Conservation (phyloP, 2,888 invertebrate species). For the Tanytarsus gracilentus region DNA sequence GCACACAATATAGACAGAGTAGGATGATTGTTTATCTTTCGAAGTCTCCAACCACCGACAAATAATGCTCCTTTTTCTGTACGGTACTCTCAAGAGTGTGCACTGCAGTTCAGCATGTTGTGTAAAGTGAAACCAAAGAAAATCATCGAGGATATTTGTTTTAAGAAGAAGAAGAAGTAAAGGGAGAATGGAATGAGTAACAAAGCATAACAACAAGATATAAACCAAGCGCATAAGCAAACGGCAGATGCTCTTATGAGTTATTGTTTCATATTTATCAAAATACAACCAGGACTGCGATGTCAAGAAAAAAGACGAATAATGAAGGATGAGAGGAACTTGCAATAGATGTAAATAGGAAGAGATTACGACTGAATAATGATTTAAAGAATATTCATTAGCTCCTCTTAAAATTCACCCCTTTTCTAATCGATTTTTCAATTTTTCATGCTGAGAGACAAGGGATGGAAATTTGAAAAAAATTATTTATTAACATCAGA, state of each 20-base stretch:
- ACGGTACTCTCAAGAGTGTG: too few relatives aligned
- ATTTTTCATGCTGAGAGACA: too few relatives aligned
- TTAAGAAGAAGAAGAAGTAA: background rate
- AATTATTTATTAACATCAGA: too few relatives aligned
- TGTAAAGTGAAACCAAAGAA: slow-evolving; percentile 3
- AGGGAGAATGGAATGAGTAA: background rate
- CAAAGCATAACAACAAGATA: background rate
- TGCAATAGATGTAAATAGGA: background rate
- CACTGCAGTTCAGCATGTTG: background rate
- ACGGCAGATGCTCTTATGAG: slow-evolving; percentile 22
- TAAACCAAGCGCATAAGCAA: background rate
- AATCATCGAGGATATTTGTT: slow-evolving; percentile 22
- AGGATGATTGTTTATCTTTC: slow-evolving; percentile 1
- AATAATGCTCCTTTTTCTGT: too few relatives aligned
- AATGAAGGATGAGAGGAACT: background rate
- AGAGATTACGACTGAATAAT: too few relatives aligned
- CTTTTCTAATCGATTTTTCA: too few relatives aligned
- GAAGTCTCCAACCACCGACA: too few relatives aligned
- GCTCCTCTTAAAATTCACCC: too few relatives aligned
- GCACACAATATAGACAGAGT: background rate
- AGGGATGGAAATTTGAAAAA: too few relatives aligned
- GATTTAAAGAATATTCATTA: too few relatives aligned
- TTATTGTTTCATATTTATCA: slow-evolving; percentile 28
- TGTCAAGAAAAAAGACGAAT: background rate
- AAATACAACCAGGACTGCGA: background rate